These are phyloP conservation scores for Campoplex nolae DNA, from an alignment of 2,888 invertebrate species.

Conservation along the genomic window DNA sequence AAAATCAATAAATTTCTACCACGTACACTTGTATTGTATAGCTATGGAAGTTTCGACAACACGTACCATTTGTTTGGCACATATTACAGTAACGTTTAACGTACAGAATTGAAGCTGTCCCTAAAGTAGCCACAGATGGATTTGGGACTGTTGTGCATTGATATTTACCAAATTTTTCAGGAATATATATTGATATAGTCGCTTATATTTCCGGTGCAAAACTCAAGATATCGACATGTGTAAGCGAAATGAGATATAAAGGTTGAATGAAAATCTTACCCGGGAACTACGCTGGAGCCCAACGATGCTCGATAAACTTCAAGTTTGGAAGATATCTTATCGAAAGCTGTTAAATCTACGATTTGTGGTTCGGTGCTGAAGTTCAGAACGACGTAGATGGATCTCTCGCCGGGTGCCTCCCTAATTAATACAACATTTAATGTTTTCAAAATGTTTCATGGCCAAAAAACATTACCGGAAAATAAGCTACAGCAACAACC, in stretches of 20 bases:
- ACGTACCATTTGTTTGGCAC: too few relatives aligned
- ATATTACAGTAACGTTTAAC: neutral
- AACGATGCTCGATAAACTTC: conserved; percentile 85
- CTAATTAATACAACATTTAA: conserved; percentile 77
- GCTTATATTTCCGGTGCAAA: neutral
- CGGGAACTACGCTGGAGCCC: conserved; percentile 31
- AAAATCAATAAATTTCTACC: too few relatives aligned
- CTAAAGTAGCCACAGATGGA: neutral
- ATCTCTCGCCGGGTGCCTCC: conserved; percentile 82
- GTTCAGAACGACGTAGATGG: conserved; percentile 86
- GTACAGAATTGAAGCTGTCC: neutral
- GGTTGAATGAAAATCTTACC: conserved; percentile 67
- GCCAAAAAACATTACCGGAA: neutral
- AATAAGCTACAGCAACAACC: neutral
- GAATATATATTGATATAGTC: too few relatives aligned
- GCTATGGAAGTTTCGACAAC: too few relatives aligned
- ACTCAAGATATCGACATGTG: neutral
- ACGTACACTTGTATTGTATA: too few relatives aligned
- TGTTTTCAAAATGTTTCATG: neutral
- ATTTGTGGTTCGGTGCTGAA: conserved; percentile 85
- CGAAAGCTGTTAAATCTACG: conserved; percentile 86
- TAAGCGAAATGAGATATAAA: neutral
- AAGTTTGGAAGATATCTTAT: conserved; percentile 84
- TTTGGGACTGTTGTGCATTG: too few relatives aligned
- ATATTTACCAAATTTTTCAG: too few relatives aligned